Evolutionary conservation across 2,113 vertebrate species (phyloP), one percentile per base, ranked within the genome.

Genomic region (Phycodurus eques): DNA sequence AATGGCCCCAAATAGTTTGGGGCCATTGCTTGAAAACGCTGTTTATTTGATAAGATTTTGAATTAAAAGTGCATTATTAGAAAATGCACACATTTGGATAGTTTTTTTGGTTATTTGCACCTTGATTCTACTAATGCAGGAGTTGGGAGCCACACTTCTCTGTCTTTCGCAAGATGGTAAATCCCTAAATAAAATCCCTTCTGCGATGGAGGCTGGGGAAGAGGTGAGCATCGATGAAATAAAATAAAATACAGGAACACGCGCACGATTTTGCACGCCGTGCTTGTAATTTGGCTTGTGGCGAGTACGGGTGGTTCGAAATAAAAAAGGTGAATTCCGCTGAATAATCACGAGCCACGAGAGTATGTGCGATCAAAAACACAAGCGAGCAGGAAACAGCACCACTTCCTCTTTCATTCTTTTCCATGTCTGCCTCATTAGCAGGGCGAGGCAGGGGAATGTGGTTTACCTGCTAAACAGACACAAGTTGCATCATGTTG

Each of bases 401-500:
- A 49, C 68, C 49, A 86, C 83, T 90, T 90, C 88, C 86, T 89
- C 82, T 89, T 91, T 83, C 78, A 76, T 77, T 84, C 76, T 81
- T 84, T 83, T 86, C 82, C 82, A 75, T 73, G 71, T 81, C 43
- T 72, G 70, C 78, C 74, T 83, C 77, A 81, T 80, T 75, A 81
- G 60, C 75, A 57, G 74, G 72, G 70, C 73, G 77, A 73, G 62
- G 72, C 15, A 47, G 27, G 66, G 46, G 59, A 62, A 73, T 76
- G 54, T 60, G 39, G 56, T 74, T 60, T 66, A 60, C 20, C 66
- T 70, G 35, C 20, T 59, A 56, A 66, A 10, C 0, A 10, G 42
- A 27, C 42, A 77, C 39, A 78, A 81, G 66, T 72, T 59, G 71
- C 22, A 74, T 49, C 7, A 68, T 17, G 5, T 59, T 54, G 1